Percentiles rank a stretch among this genome's conserved stretches.
These are phyloP conservation scores for Dromaius novaehollandiae DNA, from an alignment of 2,113 vertebrate genomes.

Conservation along the genomic window DNA sequence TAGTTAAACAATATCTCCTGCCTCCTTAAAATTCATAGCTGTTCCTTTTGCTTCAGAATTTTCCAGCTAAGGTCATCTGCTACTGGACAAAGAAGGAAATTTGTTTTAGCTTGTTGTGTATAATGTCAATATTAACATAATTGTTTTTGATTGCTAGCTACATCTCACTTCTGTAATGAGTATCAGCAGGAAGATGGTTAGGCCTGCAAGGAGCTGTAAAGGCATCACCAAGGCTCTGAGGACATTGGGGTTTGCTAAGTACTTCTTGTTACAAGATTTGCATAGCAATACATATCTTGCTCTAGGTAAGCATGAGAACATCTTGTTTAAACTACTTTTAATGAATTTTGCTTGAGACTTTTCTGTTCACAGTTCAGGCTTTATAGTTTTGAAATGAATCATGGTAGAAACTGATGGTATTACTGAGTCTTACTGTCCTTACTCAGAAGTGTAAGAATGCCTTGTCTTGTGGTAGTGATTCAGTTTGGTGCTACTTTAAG, in stretches of 20 bases:
- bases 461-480: not conserved
- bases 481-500: not conserved
- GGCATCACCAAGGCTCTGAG: not conserved
- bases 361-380: not conserved
- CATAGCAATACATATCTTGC: not conserved
- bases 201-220: not conserved
- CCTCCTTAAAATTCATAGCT: not conserved
- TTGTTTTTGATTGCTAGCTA: slow-evolving; percentile 18
- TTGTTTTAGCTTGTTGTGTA: not conserved
- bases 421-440: not conserved
- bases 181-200: slow-evolving; percentile 2
- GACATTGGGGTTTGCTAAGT: not conserved
- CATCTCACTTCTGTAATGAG: not conserved
- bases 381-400: not conserved
- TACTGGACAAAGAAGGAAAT: not conserved
- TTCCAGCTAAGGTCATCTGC: not conserved
- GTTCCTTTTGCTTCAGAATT: not conserved
- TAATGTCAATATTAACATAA: not conserved
- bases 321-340: not conserved
- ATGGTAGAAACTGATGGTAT: not conserved
- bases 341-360: not conserved
- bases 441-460: not conserved
- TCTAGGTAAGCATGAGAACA: not conserved
- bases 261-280: not conserved
- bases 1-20: not conserved